phyloP scores from a whole-genome alignment of 2,888 invertebrate genomes.

The Orchesella flavescens region DNA sequence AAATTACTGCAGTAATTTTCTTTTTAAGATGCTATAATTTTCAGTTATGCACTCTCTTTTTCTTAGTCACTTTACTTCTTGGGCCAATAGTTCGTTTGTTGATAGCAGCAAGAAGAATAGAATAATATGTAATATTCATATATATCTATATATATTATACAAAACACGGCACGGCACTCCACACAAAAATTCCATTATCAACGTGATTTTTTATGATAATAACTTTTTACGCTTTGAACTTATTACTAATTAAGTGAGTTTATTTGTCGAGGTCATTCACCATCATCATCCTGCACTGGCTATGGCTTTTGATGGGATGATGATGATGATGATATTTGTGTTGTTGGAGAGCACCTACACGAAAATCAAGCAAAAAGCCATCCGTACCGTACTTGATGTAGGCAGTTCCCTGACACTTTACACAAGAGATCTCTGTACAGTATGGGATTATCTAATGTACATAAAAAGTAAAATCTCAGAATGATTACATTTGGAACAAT shows the following conservation, averaged over 20 bases:
- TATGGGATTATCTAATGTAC: constrained; percentile 30
- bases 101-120: neutral
- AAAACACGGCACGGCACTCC: no score
- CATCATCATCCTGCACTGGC: constrained; percentile 29
- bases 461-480: constrained; percentile 5
- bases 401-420: neutral
- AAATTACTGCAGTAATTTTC: constrained; percentile 31
- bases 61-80: constrained; percentile 20
- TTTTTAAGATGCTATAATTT: constrained; percentile 16
- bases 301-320: neutral
- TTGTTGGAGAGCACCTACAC: neutral
- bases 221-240: constrained; percentile 71
- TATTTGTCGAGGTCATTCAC: constrained; percentile 69
- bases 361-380: neutral
- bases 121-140: no score
- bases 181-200: constrained; percentile 39
- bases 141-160: no score
- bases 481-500: neutral
- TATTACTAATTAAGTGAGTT: constrained; percentile 70
- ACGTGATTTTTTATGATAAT: constrained; percentile 69
- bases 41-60: constrained; percentile 6
- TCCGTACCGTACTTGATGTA: neutral
- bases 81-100: neutral
- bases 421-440: constrained; percentile 7
- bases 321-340: constrained; percentile 11